phyloP scores from a whole-genome alignment of 1,140 invertebrate species.

The Bombus confusus region DNA sequence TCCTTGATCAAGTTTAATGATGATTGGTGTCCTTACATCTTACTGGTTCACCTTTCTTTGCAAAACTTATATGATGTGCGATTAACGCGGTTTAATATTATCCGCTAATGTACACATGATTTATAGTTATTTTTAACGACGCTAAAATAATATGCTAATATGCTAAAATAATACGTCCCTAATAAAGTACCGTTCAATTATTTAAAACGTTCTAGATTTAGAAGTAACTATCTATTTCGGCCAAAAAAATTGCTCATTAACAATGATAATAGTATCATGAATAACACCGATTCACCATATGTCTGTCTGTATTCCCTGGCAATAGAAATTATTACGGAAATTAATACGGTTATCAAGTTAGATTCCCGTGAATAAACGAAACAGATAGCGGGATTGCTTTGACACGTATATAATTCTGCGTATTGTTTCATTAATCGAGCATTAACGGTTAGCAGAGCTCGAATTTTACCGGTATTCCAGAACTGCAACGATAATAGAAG shows the following conservation, averaged over 20 bases:
- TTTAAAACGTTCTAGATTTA: background rate
- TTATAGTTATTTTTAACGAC: too few relatives aligned
- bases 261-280: background rate
- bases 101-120: too few relatives aligned
- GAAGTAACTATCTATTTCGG: background rate
- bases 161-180: too few relatives aligned
- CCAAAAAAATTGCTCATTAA: background rate
- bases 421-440: background rate
- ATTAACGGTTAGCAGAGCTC: background rate
- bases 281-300: background rate
- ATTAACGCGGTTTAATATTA: too few relatives aligned
- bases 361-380: background rate
- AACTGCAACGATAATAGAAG: background rate
- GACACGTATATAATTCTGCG: background rate
- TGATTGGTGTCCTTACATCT: background rate
- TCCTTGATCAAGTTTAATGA: background rate
- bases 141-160: too few relatives aligned
- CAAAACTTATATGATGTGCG: too few relatives aligned
- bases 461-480: background rate
- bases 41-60: constrained; percentile 8
- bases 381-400: background rate
- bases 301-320: too few relatives aligned
- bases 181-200: too few relatives aligned
- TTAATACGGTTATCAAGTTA: too few relatives aligned
- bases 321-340: too few relatives aligned